A percentile compares a stretch with the other conserved stretches of the same genome.
Evolutionary conservation across 1,140 invertebrate genomes (phyloP).

Genomic region (Nasonia giraulti): DNA sequence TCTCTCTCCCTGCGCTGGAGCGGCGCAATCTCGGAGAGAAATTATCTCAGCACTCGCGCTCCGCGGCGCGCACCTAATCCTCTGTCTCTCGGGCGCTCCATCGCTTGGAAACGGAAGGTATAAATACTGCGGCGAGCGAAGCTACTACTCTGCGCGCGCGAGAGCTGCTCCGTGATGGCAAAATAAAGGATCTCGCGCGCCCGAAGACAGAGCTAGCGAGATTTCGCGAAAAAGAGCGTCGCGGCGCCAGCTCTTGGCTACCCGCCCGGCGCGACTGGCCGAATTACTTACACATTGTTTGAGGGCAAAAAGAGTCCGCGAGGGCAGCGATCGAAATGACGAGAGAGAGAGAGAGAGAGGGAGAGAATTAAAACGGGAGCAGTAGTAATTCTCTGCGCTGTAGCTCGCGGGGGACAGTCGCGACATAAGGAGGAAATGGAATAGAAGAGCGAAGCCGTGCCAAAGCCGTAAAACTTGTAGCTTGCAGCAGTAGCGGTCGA

Average conservation of each 20-base stretch:
- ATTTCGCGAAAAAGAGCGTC: neutral
- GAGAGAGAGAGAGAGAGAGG: constrained; percentile 47
- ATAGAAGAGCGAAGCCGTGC: constrained; percentile 53
- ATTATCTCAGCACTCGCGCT: neutral
- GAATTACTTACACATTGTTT: constrained; percentile 51
- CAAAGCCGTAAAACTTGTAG: constrained; percentile 62
- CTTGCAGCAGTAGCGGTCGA: constrained; percentile 37
- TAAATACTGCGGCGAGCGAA: constrained; percentile 27
- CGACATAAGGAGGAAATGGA: constrained; percentile 45
- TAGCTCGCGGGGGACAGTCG: neutral
- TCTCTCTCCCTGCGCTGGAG: too few species aligned
- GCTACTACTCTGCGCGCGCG: constrained; percentile 22
- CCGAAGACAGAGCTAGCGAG: neutral
- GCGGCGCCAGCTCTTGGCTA: constrained; percentile 12
- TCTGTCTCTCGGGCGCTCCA: neutral
- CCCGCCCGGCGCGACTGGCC: constrained; percentile 28
- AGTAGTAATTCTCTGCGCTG: neutral
- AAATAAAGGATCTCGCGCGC: constrained; percentile 19
- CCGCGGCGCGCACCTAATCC: neutral
- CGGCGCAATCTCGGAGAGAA: neutral
- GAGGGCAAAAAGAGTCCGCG: constrained; percentile 46
- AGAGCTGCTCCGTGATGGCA: neutral
- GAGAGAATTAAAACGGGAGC: constrained; percentile 57
- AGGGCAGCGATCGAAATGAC: constrained; percentile 58
- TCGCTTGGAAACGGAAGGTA: constrained; percentile 37